Conservation (phyloP, 1,140 invertebrate species). For the Nomia melanderi region DNA sequence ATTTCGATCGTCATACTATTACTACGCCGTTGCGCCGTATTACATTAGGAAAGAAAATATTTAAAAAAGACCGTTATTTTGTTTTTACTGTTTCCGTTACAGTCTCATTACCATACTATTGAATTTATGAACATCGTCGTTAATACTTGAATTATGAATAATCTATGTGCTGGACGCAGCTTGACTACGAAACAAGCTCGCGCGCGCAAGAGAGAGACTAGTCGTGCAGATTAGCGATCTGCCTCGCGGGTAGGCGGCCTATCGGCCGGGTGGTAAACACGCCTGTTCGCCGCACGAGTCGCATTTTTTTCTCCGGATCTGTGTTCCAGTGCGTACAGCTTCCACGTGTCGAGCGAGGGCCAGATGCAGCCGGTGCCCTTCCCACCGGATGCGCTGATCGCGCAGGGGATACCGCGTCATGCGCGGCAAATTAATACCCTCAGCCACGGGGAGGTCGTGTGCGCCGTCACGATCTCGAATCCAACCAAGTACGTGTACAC, state of each 20-base stretch:
- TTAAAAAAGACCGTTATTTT: too few relatives aligned
- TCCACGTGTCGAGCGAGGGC: slow-evolving; percentile 87
- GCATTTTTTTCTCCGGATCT: slow-evolving; percentile 31
- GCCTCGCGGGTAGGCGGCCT: not conserved
- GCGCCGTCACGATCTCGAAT: slow-evolving; percentile 92
- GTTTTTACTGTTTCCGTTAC: too few relatives aligned
- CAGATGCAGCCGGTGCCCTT: slow-evolving; percentile 91
- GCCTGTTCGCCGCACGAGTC: slow-evolving; percentile 31
- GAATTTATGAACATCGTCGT: too few relatives aligned
- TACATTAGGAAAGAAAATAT: too few relatives aligned
- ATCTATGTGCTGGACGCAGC: too few relatives aligned
- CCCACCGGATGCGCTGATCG: slow-evolving; percentile 93
- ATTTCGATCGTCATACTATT: too few relatives aligned
- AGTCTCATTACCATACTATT: too few relatives aligned
- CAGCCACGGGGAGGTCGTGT: slow-evolving; percentile 92
- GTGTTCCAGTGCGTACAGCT: slow-evolving; percentile 86
- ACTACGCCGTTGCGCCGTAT: too few relatives aligned
- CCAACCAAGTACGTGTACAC: slow-evolving; percentile 93
- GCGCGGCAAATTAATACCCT: slow-evolving; percentile 89
- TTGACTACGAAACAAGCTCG: too few relatives aligned
- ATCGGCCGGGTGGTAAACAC: not conserved
- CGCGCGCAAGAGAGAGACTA: too few relatives aligned
- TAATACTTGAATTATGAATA: too few relatives aligned
- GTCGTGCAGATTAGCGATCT: not conserved
- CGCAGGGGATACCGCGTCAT: slow-evolving; percentile 94